These are phyloP conservation scores for Formica selysi DNA, from an alignment of 1,140 invertebrate species.

Conservation along the genomic window DNA sequence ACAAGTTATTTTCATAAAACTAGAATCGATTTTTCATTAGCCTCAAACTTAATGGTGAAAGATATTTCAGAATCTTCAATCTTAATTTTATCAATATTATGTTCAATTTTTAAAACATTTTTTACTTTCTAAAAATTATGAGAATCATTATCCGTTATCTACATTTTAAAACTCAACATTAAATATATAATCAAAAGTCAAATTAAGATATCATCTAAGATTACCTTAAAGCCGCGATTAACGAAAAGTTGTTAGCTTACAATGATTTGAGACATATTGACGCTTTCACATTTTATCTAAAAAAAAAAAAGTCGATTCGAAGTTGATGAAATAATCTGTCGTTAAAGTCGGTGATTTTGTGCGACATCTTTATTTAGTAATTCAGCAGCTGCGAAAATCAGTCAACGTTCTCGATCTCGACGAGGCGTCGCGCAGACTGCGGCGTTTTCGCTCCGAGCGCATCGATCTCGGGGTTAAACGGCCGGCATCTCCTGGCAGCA, in stretches of 20 bases:
- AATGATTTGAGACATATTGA: background rate
- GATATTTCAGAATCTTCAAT: background rate
- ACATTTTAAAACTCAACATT: background rate
- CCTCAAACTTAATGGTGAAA: background rate
- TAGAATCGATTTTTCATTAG: background rate
- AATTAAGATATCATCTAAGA: background rate
- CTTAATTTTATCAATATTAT: background rate
- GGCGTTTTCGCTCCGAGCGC: conserved; percentile 32
- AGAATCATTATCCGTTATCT: background rate
- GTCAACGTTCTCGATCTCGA: conserved; percentile 9
- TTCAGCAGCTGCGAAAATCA: conserved; percentile 8
- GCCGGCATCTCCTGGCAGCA: conserved; percentile 45
- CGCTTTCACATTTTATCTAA: background rate
- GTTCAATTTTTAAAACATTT: background rate
- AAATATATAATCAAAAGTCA: background rate
- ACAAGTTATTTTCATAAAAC: background rate
- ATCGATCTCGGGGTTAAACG: conserved; percentile 57
- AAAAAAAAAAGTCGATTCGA: background rate
- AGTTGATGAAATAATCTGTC: background rate
- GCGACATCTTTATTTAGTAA: background rate
- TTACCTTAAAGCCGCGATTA: background rate
- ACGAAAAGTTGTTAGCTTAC: background rate
- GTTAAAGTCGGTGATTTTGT: background rate
- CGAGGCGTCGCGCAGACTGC: conserved; percentile 14
- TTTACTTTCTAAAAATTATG: background rate